Evolutionary conservation across 2,113 vertebrate genomes (phyloP), one percentile per base, ranked within the genome.

Genomic region (Panurus biarmicus): DNA sequence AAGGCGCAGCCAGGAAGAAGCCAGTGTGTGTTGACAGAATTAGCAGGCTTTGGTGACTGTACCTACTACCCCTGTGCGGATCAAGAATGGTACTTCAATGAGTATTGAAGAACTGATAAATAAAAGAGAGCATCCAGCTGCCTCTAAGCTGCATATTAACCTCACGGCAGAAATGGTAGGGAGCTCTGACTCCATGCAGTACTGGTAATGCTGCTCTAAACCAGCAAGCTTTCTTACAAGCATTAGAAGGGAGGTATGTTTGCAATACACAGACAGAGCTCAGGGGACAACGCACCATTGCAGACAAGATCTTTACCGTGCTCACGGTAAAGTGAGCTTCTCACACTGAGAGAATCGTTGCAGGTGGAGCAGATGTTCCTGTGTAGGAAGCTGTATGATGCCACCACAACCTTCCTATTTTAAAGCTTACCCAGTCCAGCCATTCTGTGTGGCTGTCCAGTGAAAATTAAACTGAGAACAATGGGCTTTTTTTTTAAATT

Each of bases 1-100:
- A 87, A 93, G 58, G 54, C 3, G 0, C 83, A 90, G 50, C 70
- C 86, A 69, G 90, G 87, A 95, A 89, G 80, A 81, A 93, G 7
- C 77, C 73, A 95, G 66, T n/a, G 24, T 82, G 74, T 82, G 77
- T 73, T 85, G 79, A 91, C 87, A 95, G 81, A 93, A 94, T 61
- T 78, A 96, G 71, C 33, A 22, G 71, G 80, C 56, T 69, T 91
- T 95, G 35, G 62, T 94, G 91, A 92, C 93, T 95, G 44, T 31
- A 85, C 50, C 64, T 71, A 48, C 45, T 69, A 85, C 61, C 58
- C 64, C 47, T 40, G 36, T 36, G 45, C 72, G 47, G 53, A 82
- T 40, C 58, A 69, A n/a, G 71, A 81, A 90, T 18, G 50, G 81
- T 92, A 35, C 77, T 79, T 90, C 80, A 33, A 3, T 45, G 33